phyloP scores from a whole-genome alignment of 2,797 vertebrate genomes.

The Notolabrus celidotus region DNA sequence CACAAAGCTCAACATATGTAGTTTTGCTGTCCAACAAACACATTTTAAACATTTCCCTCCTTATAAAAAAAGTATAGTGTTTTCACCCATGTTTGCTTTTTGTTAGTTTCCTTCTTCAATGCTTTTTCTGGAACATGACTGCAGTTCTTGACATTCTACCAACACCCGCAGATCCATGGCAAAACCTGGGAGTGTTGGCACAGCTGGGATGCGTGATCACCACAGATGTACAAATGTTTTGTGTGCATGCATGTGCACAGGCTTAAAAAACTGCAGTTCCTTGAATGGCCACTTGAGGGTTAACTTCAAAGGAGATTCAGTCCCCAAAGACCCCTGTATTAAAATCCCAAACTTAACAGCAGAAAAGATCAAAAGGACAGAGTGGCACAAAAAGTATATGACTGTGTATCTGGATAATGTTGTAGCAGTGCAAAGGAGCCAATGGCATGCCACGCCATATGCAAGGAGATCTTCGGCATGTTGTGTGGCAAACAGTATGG shows the following conservation, averaged over 20 bases:
- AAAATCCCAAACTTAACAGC: not conserved
- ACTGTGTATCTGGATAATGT: no score
- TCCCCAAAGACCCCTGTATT: not conserved
- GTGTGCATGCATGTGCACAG: not conserved
- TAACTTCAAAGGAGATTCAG: not conserved
- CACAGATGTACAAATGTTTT: not conserved
- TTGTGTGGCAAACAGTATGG: no score
- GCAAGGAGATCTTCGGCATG: no score
- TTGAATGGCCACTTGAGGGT: not conserved
- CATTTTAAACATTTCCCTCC: not conserved
- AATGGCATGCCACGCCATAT: no score
- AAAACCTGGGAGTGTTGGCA: not conserved
- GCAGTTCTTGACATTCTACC: conserved; percentile 1
- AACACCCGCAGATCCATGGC: not conserved
- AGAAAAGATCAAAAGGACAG: not conserved
- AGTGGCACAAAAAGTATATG: no score
- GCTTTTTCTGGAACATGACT: not conserved
- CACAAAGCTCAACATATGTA: no score
- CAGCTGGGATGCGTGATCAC: not conserved
- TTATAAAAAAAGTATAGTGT: not conserved
- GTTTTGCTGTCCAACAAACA: not conserved
- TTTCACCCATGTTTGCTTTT: not conserved
- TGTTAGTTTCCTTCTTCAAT: not conserved
- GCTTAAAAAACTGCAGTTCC: not conserved
- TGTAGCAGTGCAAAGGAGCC: no score